Percentiles rank a stretch among this genome's conserved stretches.
These are phyloP conservation scores for Drosophila robusta DNA, from an alignment of 2,888 invertebrate genomes.

Conservation along the genomic window DNA sequence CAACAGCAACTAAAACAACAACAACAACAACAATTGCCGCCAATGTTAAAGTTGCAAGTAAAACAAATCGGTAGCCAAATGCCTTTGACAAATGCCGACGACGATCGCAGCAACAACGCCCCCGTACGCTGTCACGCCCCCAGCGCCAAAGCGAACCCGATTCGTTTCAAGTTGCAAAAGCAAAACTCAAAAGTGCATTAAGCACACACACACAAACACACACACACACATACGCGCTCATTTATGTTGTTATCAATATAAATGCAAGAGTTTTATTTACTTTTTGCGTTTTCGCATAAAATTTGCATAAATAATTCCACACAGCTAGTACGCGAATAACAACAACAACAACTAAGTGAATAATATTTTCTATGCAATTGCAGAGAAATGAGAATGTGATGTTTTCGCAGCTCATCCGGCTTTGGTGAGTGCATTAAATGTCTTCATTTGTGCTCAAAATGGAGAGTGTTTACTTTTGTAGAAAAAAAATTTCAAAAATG, in stretches of 20 bases:
- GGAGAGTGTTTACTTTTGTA: not conserved
- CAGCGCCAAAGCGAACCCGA: constrained; percentile 30
- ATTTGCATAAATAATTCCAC: constrained; percentile 75
- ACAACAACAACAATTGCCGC: constrained; percentile 48
- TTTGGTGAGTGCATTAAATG: constrained; percentile 8
- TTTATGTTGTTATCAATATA: constrained; percentile 73
- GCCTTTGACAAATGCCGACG: constrained; percentile 76
- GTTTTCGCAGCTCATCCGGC: constrained; percentile 6
- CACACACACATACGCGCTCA: constrained; percentile 19
- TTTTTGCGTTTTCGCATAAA: constrained; percentile 67
- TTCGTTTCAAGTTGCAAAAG: constrained; percentile 71
- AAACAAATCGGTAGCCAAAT: constrained; percentile 64
- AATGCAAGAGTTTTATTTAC: constrained; percentile 41
- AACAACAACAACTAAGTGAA: constrained; percentile 35
- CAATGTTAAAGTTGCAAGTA: constrained; percentile 64
- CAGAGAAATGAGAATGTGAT: no score
- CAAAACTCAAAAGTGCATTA: constrained; percentile 44
- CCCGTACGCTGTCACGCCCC: constrained; percentile 43
- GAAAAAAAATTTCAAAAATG: no score
- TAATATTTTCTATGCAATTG: constrained; percentile 32
- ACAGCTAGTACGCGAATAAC: constrained; percentile 12
- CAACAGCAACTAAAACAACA: constrained; percentile 11
- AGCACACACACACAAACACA: constrained; percentile 24
- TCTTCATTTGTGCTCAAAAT: constrained; percentile 2
- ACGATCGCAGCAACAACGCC: constrained; percentile 23